Evolutionary conservation across 2,113 vertebrate genomes (phyloP).

Genomic region (Arenaria interpres): DNA sequence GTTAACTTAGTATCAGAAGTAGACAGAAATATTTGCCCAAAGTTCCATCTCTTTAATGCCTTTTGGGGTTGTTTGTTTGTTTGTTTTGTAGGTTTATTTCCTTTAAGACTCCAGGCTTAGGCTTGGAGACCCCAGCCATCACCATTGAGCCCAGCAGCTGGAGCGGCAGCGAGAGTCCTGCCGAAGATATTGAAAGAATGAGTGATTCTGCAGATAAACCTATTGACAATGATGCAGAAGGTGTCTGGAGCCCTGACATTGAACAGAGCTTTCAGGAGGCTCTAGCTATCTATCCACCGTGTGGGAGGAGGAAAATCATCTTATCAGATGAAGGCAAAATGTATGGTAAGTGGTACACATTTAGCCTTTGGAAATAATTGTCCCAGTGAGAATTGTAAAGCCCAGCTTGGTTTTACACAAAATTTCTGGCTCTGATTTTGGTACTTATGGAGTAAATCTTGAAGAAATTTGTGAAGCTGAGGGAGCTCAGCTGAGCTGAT

Average conservation of each 20-base stretch:
- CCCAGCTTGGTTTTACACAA: neutral
- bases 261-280: slow-evolving; percentile 99
- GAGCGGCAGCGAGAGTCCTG: slow-evolving; percentile 99
- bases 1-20: neutral
- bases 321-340: slow-evolving; percentile 99
- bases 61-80: slow-evolving; percentile 55
- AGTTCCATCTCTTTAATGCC: slow-evolving; percentile 18
- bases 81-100: slow-evolving; percentile 86
- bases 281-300: slow-evolving; percentile 97
- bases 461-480: neutral
- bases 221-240: slow-evolving; percentile 96
- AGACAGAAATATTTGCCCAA: neutral
- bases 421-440: neutral
- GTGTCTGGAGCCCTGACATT: slow-evolving; percentile 99
- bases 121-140: slow-evolving; percentile 93
- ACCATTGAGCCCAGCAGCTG: slow-evolving; percentile 99
- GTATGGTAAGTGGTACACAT: slow-evolving; percentile 91
- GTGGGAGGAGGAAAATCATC: slow-evolving; percentile 98
- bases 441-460: neutral
- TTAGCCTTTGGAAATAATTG: slow-evolving; percentile 18
- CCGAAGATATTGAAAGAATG: slow-evolving; percentile 98
- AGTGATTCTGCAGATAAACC: slow-evolving; percentile 98
- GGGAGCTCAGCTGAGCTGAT: neutral
- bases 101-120: slow-evolving; percentile 91
- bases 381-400: neutral